A percentile compares a stretch with the other conserved stretches of the same genome.
phyloP scores from a whole-genome alignment of 64 coral and sea anemone genomes.

The Platygyra sinensis region DNA sequence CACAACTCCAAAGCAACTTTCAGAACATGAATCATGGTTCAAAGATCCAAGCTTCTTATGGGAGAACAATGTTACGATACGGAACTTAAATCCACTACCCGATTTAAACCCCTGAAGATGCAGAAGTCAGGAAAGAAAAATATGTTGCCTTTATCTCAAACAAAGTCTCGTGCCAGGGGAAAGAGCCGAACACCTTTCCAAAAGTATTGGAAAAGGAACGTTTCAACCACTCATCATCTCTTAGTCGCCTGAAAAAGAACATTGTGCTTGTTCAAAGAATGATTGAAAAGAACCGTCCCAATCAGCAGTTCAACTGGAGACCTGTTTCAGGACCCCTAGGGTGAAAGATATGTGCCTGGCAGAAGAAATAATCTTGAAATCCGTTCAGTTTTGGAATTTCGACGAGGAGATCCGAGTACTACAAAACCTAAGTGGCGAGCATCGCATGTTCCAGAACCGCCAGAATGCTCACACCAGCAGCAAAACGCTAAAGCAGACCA shows the following conservation, averaged over 20 bases:
- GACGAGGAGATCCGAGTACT: too few species aligned
- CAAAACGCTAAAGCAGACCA: too few species aligned
- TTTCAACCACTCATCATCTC: slow-evolving; percentile 10
- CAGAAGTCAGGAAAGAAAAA: neutral
- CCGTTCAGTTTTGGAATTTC: too few species aligned
- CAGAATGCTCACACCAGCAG: too few species aligned
- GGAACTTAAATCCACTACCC: neutral
- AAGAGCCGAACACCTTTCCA: neutral
- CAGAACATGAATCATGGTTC: neutral
- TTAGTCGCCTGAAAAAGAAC: slow-evolving; percentile 10
- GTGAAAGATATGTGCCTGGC: too few species aligned
- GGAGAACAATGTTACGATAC: neutral
- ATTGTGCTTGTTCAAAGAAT: slow-evolving; percentile 23
- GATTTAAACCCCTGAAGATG: slow-evolving; percentile 15
- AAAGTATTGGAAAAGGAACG: slow-evolving; percentile 6
- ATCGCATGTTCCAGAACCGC: too few species aligned
- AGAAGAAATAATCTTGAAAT: too few species aligned
- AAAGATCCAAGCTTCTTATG: slow-evolving; percentile 3
- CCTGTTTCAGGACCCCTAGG: slow-evolving; percentile 1
- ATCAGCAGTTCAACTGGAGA: slow-evolving; percentile 19
- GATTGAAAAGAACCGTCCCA: slow-evolving; percentile 1
- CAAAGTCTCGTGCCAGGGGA: neutral
- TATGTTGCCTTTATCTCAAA: neutral
- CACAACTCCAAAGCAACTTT: slow-evolving; percentile 1
- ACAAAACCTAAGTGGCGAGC: too few species aligned